phyloP scores from a whole-genome alignment of 1,140 invertebrate genomes.

The Mya arenaria region DNA sequence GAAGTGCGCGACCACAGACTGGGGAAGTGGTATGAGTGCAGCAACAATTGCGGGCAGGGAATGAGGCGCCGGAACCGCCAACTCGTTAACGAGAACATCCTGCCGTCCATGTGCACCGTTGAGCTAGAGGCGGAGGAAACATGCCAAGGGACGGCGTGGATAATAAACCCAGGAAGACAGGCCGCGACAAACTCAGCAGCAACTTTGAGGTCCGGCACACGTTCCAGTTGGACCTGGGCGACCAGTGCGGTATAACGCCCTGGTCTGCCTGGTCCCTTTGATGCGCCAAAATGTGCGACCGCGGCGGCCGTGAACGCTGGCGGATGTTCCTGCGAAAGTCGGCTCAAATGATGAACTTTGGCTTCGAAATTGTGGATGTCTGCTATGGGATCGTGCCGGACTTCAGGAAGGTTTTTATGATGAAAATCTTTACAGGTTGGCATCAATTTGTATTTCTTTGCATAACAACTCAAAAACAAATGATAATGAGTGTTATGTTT shows the following conservation, averaged over 20 bases:
- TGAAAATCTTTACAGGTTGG: conserved; percentile 78
- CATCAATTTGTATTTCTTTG: no score
- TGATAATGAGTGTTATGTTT: no score
- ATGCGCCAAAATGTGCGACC: conserved; percentile 83
- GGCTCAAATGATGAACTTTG: conserved; percentile 67
- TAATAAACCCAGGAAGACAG: conserved; percentile 64
- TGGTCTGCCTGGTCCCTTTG: conserved; percentile 86
- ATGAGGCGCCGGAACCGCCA: conserved; percentile 81
- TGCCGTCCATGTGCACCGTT: conserved; percentile 81
- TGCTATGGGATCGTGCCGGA: conserved; percentile 71
- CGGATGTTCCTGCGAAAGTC: conserved; percentile 71
- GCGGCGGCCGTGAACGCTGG: conserved; percentile 74
- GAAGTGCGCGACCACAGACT: conserved; percentile 83
- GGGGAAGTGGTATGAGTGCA: conserved; percentile 85
- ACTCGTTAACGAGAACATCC: conserved; percentile 81
- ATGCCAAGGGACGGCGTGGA: conserved; percentile 78
- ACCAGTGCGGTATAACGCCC: conserved; percentile 81
- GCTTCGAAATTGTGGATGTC: conserved; percentile 70
- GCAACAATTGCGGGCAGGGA: conserved; percentile 84
- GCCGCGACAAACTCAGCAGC: conserved; percentile 76
- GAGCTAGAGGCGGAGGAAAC: conserved; percentile 78
- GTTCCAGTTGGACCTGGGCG: conserved; percentile 53
- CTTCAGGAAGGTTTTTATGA: conserved; percentile 74
- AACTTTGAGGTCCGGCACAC: conserved; percentile 73
- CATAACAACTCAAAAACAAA: no score